A percentile compares a stretch with the other conserved stretches of the same genome.
Conservation (phyloP, 2,797 vertebrate species). For the Anguilla pacifica region DNA sequence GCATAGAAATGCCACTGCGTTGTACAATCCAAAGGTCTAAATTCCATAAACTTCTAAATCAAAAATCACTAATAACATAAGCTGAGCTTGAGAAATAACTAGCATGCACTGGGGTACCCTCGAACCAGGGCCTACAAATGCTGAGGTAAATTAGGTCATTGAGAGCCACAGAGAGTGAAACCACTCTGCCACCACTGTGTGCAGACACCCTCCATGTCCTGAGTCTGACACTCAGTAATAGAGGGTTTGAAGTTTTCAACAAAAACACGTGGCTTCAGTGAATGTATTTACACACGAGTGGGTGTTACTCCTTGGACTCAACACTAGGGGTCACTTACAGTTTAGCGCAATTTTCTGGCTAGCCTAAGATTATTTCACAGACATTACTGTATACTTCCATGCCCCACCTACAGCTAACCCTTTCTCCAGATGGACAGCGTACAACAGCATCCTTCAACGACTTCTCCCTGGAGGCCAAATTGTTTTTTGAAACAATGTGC, state of each 20-base stretch:
- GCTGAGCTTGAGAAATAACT: neutral
- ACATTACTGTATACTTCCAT: neutral
- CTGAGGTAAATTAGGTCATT: neutral
- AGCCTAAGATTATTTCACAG: neutral
- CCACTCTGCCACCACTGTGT: neutral
- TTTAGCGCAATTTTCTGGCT: neutral
- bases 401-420: neutral
- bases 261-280: neutral
- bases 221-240: neutral
- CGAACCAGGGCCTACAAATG: neutral
- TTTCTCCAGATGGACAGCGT: neutral
- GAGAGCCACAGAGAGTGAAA: neutral
- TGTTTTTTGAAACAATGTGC: too few species aligned
- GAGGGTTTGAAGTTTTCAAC: neutral
- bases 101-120: neutral
- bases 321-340: slow-evolving; percentile 3
- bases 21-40: neutral
- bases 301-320: neutral
- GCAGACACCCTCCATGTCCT: neutral
- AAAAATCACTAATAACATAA: neutral
- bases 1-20: neutral
- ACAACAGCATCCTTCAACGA: neutral
- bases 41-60: neutral
- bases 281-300: neutral
- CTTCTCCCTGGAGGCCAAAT: too few species aligned